Evolutionary conservation across 2,888 invertebrate species (phyloP).

Genomic region (Leptopterna dolabrata): DNA sequence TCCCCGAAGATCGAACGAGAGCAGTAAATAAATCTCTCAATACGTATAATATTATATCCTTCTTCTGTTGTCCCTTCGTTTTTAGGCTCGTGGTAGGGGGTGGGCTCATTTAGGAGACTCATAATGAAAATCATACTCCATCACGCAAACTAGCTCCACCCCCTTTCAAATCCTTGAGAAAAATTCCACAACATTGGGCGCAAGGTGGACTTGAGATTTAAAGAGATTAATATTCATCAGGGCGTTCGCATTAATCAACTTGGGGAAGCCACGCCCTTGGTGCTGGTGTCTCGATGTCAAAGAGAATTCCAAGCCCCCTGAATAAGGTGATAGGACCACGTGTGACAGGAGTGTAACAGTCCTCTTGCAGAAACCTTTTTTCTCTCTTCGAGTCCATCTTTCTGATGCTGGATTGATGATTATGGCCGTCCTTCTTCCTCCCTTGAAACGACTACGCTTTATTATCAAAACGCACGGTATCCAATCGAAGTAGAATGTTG

Average conservation of each 20-base stretch:
- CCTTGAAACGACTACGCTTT: background rate
- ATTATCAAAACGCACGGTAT: background rate
- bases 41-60: too few relatives aligned
- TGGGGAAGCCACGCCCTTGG: slow-evolving; percentile 23
- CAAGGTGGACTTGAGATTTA: slow-evolving; percentile 37
- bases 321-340: background rate
- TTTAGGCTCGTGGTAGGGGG: too few relatives aligned
- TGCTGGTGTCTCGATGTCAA: slow-evolving; percentile 30
- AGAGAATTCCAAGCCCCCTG: background rate
- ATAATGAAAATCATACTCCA: too few relatives aligned
- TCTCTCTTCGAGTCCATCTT: background rate
- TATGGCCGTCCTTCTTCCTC: background rate
- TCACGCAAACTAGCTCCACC: background rate
- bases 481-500: background rate
- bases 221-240: slow-evolving; percentile 44
- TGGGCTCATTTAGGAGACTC: too few relatives aligned
- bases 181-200: background rate
- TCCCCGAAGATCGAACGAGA: too few relatives aligned
- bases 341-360: background rate
- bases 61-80: too few relatives aligned
- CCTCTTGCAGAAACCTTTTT: background rate
- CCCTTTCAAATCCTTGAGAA: background rate
- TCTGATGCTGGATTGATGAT: background rate
- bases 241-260: slow-evolving; percentile 41
- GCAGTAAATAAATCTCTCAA: too few relatives aligned